phyloP scores from a whole-genome alignment of 2,113 vertebrate genomes.

The Engraulis encrasicolus region DNA sequence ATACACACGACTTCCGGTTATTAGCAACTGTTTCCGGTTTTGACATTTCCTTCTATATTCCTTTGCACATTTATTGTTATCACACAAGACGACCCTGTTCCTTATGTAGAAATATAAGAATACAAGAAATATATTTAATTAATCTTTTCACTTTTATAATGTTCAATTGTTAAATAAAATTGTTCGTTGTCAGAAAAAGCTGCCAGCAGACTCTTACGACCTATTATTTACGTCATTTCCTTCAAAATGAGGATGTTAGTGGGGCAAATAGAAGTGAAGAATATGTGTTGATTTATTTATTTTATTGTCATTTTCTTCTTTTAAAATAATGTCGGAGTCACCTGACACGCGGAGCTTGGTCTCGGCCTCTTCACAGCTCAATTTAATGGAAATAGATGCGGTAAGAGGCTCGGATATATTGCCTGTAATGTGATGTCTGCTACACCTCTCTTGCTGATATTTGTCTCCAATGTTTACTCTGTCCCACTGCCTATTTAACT shows the following conservation, averaged over 20 bases:
- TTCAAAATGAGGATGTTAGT: background rate
- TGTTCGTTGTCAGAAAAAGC: too few species aligned
- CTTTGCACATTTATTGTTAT: too few species aligned
- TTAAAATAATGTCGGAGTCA: slow-evolving; percentile 71
- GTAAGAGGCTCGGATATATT: slow-evolving; percentile 56
- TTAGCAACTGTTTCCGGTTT: too few species aligned
- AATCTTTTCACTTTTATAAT: too few species aligned
- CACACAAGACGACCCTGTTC: too few species aligned
- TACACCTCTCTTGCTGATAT: background rate
- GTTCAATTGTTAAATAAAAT: too few species aligned
- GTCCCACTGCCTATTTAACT: background rate
- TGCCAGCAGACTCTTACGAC: background rate
- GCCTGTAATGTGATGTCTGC: too few species aligned
- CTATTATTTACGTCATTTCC: background rate
- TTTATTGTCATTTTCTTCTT: background rate
- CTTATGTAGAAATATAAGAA: too few species aligned
- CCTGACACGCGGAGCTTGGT: slow-evolving; percentile 70
- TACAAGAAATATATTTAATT: too few species aligned
- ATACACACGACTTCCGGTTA: background rate
- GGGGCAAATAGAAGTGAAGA: background rate
- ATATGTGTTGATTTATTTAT: slow-evolving; percentile 22
- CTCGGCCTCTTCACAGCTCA: slow-evolving; percentile 76
- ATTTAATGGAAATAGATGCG: slow-evolving; percentile 73
- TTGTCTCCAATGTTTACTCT: background rate
- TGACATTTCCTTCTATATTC: too few species aligned